Evolutionary conservation across 2,113 vertebrate genomes (phyloP), one percentile per base, ranked within the genome.

Genomic region (Lipophrys pholis): DNA sequence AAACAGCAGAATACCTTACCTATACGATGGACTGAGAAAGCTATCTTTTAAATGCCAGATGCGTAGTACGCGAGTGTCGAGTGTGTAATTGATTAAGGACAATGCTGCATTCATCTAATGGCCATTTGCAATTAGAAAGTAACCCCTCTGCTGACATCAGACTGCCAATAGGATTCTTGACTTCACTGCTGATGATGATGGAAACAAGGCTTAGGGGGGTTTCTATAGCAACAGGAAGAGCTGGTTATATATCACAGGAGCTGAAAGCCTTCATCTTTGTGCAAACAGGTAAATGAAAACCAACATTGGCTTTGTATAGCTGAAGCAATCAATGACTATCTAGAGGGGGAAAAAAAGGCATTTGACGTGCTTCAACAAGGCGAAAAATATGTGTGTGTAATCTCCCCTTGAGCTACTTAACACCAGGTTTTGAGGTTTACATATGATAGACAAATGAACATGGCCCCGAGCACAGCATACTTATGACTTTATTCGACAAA

Each of bases 171-270:
- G 15, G 52, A 59, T 36, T 78, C 59, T 69, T 57, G 38, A 60
- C 40, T 68, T 75, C 53, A 57, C 0, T 50, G 50, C 40, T 73
- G 72, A 43, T 55, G 65, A 64, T 43, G 73, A 67, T 69, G 61
- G 64, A 64, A 11, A 65, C 21, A 38, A 49, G 39, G 16, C 71
- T 69, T 14, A 17, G 8, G 21, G 5, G 15, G 21, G 71, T 86
- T 86, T 78, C 83, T 82, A 87, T 87, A 68, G 79, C 68, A 87
- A 82, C 80, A 38, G 51, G 2, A 52, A 54, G 15, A 21, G 57
- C 11, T 40, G 5, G 48, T 66, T 72, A 61, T 63, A 56, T n/a
- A 70, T 56, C 59, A 76, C 40, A 21, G 8, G 21, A 56, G 56
- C 10, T 46, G 38, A 61, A 11, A 8, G 11, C 39, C 6, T 38